Conservation (phyloP, 2,888 invertebrate species). For the Argynnis bischoffii region DNA sequence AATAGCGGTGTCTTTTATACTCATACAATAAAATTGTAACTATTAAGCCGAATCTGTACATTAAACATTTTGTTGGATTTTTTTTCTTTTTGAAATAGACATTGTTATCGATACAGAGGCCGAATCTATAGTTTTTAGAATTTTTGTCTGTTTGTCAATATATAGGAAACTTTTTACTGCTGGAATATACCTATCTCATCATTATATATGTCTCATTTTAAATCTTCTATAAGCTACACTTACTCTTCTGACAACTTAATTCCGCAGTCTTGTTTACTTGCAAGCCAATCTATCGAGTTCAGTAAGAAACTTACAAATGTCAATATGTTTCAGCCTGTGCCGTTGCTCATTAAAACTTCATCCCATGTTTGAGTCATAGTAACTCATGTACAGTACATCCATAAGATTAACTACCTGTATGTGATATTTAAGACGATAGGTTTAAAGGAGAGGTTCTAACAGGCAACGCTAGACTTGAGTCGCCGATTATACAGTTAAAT, state of each 20-base stretch:
- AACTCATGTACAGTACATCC: constrained; percentile 29
- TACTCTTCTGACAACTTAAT: constrained; percentile 10
- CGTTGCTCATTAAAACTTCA: constrained; percentile 45
- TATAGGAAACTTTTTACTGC: too few relatives aligned
- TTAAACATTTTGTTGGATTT: too few relatives aligned
- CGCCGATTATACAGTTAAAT: constrained; percentile 21
- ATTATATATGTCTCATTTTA: too few relatives aligned
- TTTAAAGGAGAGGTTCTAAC: neutral
- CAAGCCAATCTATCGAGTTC: constrained; percentile 32
- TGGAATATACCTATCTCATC: too few relatives aligned
- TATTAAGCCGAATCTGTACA: too few relatives aligned
- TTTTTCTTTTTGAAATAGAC: too few relatives aligned
- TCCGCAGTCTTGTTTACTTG: constrained; percentile 26
- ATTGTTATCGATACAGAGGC: too few relatives aligned
- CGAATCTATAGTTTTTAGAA: too few relatives aligned
- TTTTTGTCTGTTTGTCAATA: too few relatives aligned
- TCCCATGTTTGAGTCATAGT: constrained; percentile 38
- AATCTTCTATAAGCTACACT: neutral
- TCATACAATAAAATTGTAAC: too few relatives aligned
- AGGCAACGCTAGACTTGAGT: neutral
- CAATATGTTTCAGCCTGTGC: constrained; percentile 33
- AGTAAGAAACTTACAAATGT: constrained; percentile 25
- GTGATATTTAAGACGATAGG: neutral
- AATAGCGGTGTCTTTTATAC: too few relatives aligned
- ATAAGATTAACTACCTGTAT: constrained; percentile 8